A percentile compares a stretch with the other conserved stretches of the same genome.
Evolutionary conservation across 1,140 invertebrate genomes (phyloP).

Genomic region (Sinonovacula constricta): DNA sequence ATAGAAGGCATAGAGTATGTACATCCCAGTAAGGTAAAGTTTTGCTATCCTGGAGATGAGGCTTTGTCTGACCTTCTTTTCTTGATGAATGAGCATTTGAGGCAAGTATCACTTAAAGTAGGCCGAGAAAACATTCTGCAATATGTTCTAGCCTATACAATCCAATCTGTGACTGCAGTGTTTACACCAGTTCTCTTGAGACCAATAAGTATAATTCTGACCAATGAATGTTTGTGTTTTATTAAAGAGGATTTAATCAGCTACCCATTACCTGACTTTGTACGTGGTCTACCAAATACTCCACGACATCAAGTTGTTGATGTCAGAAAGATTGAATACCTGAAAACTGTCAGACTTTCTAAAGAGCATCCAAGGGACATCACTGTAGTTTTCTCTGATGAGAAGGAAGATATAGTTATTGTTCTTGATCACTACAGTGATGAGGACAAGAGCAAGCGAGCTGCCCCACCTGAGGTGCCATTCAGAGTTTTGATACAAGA

Average conservation of each 20-base stretch:
- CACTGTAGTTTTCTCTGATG: slow-evolving; percentile 72
- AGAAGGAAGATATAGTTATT: slow-evolving; percentile 71
- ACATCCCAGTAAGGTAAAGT: slow-evolving; percentile 72
- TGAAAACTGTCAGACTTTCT: slow-evolving; percentile 66
- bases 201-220: slow-evolving; percentile 72
- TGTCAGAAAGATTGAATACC: slow-evolving; percentile 66
- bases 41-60: slow-evolving; percentile 76
- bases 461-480: slow-evolving; percentile 63
- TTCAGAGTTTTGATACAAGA: slow-evolving; percentile 68
- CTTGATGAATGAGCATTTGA: slow-evolving; percentile 65
- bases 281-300: slow-evolving; percentile 68
- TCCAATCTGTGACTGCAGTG: slow-evolving; percentile 45
- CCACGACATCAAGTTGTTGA: slow-evolving; percentile 69
- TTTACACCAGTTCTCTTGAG: slow-evolving; percentile 43
- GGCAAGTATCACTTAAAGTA: slow-evolving; percentile 26
- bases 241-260: slow-evolving; percentile 73
- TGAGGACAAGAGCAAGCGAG: slow-evolving; percentile 49
- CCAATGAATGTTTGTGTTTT: slow-evolving; percentile 69
- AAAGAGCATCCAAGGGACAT: slow-evolving; percentile 58
- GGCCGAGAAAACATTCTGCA: slow-evolving; percentile 60
- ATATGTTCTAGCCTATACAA: slow-evolving; percentile 67
- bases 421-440: slow-evolving; percentile 72
- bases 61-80: slow-evolving; percentile 71
- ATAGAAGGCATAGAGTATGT: slow-evolving; percentile 69
- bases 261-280: slow-evolving; percentile 77